Conservation (phyloP, 2,797 vertebrate species). For the Dendrocincla tyrannina region DNA sequence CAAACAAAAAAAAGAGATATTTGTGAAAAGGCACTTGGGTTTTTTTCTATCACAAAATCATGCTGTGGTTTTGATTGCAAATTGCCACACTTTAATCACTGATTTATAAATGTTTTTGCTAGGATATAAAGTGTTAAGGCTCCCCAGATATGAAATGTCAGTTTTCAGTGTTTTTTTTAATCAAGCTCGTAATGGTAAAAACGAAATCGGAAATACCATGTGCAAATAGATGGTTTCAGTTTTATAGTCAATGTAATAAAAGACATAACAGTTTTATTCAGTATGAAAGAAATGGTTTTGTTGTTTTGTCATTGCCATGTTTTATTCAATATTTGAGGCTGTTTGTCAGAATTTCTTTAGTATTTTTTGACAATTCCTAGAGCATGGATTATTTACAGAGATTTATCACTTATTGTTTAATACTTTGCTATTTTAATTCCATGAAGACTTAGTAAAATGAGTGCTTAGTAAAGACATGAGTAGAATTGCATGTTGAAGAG, state of each 20-base stretch:
- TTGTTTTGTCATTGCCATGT: not conserved
- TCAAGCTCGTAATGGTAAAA: not conserved
- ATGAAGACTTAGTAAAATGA: not conserved
- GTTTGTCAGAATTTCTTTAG: not conserved
- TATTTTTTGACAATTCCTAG: not conserved
- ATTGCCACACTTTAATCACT: not conserved
- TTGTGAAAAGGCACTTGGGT: not conserved
- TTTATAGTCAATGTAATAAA: not conserved
- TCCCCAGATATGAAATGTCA: not conserved
- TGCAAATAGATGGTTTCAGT: not conserved
- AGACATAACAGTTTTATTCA: not conserved
- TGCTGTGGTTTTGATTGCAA: not conserved
- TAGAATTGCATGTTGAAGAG: not conserved
- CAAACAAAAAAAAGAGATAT: not conserved
- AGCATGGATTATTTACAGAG: not conserved
- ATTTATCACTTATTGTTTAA: not conserved
- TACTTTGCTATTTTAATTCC: not conserved
- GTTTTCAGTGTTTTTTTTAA: not conserved
- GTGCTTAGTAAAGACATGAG: not conserved
- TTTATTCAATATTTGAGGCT: not conserved
- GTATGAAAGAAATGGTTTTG: not conserved
- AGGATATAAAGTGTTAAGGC: not conserved
- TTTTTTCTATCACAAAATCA: not conserved
- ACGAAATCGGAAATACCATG: not conserved
- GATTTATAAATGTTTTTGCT: not conserved